phyloP scores from a whole-genome alignment of 2,888 invertebrate genomes.

The Eutolmus rufibarbis region DNA sequence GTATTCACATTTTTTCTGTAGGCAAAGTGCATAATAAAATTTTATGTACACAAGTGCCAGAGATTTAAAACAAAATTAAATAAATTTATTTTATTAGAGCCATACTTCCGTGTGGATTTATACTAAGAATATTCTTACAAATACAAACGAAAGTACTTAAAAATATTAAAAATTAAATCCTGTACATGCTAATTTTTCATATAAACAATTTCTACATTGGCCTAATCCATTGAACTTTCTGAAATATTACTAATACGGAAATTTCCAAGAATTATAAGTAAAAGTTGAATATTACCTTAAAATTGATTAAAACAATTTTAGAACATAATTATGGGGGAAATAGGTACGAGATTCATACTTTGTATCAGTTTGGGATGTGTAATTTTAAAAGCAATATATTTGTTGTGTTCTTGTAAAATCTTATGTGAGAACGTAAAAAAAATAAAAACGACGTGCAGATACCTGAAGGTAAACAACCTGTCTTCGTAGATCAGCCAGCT shows the following conservation, averaged over 20 bases:
- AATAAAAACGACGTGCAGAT: constrained; percentile 58
- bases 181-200: not conserved
- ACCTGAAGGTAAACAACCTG: constrained; percentile 85
- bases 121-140: not conserved
- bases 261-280: not conserved
- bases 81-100: not conserved
- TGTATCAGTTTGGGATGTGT: not conserved
- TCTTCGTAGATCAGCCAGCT: constrained; percentile 80
- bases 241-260: constrained; percentile 6
- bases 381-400: not conserved
- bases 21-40: not conserved
- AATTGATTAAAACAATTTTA: not conserved
- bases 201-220: not conserved
- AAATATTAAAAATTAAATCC: not conserved
- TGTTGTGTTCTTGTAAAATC: not conserved
- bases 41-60: not conserved
- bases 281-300: constrained; percentile 17
- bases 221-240: not conserved
- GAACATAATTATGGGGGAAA: not conserved
- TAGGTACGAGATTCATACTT: not conserved
- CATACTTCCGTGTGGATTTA: not conserved
- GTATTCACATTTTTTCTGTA: not conserved
- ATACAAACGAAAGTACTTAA: not conserved
- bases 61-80: constrained; percentile 37
- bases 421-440: constrained; percentile 14